A percentile compares a stretch with the other conserved stretches of the same genome.
These are phyloP conservation scores for Lottia scabra DNA, from an alignment of 2,888 invertebrate genomes.

Conservation along the genomic window DNA sequence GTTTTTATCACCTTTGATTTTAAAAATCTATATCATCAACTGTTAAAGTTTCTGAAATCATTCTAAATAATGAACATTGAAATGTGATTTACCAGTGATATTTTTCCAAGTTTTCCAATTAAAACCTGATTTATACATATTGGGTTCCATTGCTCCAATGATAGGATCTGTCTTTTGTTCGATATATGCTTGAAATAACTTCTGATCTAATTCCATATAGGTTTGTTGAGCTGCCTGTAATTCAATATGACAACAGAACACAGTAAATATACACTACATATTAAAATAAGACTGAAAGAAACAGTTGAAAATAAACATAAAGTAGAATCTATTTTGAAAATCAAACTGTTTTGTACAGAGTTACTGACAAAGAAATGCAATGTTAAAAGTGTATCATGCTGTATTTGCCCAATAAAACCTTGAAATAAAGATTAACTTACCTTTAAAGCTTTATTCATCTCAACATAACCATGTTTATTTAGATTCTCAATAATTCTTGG, in stretches of 20 bases:
- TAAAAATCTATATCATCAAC: no score
- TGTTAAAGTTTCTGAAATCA: no score
- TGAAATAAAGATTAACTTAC: slow-evolving; percentile 47
- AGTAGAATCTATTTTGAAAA: no score
- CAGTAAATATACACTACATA: no score
- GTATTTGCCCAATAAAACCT: no score
- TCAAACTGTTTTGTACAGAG: no score
- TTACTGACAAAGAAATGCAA: no score
- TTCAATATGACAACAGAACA: neutral
- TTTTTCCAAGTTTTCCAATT: slow-evolving; percentile 83
- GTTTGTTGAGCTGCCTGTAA: slow-evolving; percentile 61
- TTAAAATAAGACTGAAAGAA: no score
- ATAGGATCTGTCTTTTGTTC: slow-evolving; percentile 94
- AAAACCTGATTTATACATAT: slow-evolving; percentile 92
- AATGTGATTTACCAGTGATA: slow-evolving; percentile 72
- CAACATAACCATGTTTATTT: slow-evolving; percentile 75
- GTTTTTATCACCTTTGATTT: no score
- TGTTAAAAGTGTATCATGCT: no score
- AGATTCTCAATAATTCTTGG: slow-evolving; percentile 80
- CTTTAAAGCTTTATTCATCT: slow-evolving; percentile 79
- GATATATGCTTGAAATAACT: slow-evolving; percentile 69
- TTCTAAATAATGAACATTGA: no score
- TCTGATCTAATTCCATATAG: slow-evolving; percentile 63
- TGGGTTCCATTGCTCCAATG: slow-evolving; percentile 95
- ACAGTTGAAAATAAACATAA: neutral